These are phyloP conservation scores for Sebastolobus altivelis DNA, from an alignment of 2,797 vertebrate species.

Conservation along the genomic window DNA sequence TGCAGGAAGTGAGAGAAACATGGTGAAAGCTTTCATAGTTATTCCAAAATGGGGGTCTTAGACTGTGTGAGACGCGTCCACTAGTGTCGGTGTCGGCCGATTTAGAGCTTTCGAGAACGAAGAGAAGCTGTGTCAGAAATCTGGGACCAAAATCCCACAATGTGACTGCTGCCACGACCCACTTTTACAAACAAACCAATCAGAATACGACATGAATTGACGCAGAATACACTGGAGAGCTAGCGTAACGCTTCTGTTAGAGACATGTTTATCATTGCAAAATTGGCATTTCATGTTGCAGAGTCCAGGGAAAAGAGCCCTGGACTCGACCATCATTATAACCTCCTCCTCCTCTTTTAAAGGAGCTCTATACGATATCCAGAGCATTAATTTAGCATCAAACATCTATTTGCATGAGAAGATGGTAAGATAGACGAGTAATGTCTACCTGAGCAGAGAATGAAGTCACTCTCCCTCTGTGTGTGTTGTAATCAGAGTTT, in stretches of 20 bases:
- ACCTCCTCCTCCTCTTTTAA: background rate
- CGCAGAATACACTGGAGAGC: background rate
- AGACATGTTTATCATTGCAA: background rate
- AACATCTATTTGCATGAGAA: no score
- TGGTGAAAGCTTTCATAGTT: background rate
- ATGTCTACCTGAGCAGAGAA: no score
- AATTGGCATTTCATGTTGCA: background rate
- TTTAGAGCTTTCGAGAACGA: background rate
- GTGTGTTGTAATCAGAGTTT: no score
- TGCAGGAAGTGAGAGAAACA: background rate
- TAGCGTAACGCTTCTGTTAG: background rate
- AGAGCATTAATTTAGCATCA: no score
- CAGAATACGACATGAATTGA: background rate
- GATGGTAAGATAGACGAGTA: no score
- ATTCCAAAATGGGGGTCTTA: background rate
- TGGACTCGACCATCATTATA: background rate
- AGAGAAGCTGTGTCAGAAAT: background rate
- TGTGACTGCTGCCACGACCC: background rate
- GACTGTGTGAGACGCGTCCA: background rate
- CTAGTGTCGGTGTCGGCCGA: background rate
- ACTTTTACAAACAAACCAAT: background rate
- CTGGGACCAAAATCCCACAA: background rate
- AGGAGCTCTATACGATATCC: no score
- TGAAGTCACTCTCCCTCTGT: no score
- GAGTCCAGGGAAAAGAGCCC: no score